phyloP scores from a whole-genome alignment of 2,113 vertebrate species.

The Centropus unirufus region DNA sequence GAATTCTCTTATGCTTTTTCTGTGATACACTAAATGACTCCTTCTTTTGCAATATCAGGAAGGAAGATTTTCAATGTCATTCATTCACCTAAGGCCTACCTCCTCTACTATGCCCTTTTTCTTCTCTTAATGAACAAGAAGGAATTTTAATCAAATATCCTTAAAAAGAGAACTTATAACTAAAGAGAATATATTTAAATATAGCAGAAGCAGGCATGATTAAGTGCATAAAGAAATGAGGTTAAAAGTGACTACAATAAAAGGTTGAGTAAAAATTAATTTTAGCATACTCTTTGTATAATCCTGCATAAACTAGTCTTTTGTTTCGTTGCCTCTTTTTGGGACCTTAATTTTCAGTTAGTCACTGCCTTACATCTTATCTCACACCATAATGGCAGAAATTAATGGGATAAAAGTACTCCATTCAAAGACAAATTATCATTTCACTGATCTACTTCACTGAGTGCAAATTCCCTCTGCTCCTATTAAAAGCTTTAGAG shows the following conservation, averaged over 20 bases:
- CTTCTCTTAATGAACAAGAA: not conserved
- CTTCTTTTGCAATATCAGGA: not conserved
- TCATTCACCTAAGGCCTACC: not conserved
- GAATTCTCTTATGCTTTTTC: not conserved
- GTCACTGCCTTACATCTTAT: slow-evolving; percentile 74
- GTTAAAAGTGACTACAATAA: slow-evolving; percentile 51
- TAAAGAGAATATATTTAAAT: slow-evolving; percentile 47
- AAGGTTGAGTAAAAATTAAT: slow-evolving; percentile 65
- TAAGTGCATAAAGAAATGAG: slow-evolving; percentile 44
- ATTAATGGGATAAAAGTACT: slow-evolving; percentile 81
- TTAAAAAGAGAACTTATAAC: not conserved
- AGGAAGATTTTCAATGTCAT: not conserved
- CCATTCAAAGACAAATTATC: slow-evolving; percentile 81
- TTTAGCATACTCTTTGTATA: slow-evolving; percentile 51
- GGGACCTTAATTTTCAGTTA: slow-evolving; percentile 73
- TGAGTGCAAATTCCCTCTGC: slow-evolving; percentile 73
- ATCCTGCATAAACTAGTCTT: slow-evolving; percentile 61
- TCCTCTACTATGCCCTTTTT: not conserved
- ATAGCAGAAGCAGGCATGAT: slow-evolving; percentile 37
- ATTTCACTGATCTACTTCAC: slow-evolving; percentile 79
- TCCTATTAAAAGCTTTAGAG: slow-evolving; percentile 77
- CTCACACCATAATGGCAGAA: slow-evolving; percentile 72
- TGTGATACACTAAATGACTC: not conserved
- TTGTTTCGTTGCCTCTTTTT: slow-evolving; percentile 61
- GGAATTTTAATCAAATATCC: slow-evolving; percentile 29